phyloP scores from a whole-genome alignment of 2,797 vertebrate species.

The Clarias fuscus region DNA sequence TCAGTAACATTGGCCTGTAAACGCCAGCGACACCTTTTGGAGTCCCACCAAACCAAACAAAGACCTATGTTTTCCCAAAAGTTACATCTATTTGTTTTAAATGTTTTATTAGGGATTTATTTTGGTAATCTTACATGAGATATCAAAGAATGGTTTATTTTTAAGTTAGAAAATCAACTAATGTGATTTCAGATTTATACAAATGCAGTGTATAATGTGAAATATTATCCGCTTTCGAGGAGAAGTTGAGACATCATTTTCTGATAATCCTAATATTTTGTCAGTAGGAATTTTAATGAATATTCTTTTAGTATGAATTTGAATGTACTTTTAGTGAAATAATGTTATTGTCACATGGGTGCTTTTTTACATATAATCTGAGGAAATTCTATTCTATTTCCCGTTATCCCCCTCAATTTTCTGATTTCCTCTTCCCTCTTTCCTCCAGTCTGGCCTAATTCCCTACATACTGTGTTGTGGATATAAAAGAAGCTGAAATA shows the following conservation, averaged over 20 bases:
- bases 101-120: neutral
- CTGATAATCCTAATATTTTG: neutral
- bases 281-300: neutral
- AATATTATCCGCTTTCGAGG: neutral
- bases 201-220: neutral
- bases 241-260: neutral
- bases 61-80: neutral
- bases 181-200: neutral
- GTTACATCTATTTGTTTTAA: neutral
- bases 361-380: neutral
- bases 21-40: neutral
- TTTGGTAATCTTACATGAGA: neutral
- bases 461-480: constrained; percentile 15
- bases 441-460: constrained; percentile 4
- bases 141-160: neutral
- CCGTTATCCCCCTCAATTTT: neutral
- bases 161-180: no score
- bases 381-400: neutral
- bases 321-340: neutral
- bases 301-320: neutral
- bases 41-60: neutral
- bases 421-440: constrained; percentile 5
- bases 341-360: neutral
- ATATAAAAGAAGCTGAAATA: constrained; percentile 5
- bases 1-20: constrained; percentile 80